Conservation (phyloP, 1,140 invertebrate species). For the Archivesica marissinica region DNA sequence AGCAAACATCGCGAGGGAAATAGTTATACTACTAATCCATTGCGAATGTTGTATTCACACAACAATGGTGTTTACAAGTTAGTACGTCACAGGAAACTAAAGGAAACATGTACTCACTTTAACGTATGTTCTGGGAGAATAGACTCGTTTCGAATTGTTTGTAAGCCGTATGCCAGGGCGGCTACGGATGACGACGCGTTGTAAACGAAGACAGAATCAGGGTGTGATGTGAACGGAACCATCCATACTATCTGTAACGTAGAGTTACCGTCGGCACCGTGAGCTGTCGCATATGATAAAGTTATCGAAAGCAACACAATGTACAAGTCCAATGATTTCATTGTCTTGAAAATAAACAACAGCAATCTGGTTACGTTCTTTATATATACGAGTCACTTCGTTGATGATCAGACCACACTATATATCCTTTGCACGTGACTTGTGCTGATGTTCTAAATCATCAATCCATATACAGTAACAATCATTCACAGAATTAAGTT, state of each 20-base stretch:
- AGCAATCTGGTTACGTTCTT: too few species aligned
- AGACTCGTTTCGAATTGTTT: background rate
- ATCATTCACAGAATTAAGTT: too few species aligned
- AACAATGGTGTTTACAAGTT: background rate
- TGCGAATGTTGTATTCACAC: background rate
- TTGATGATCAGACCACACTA: too few species aligned
- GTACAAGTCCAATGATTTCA: too few species aligned
- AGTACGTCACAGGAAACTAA: background rate
- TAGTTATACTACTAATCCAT: background rate
- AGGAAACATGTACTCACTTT: constrained; percentile 17
- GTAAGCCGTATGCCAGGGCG: constrained; percentile 10
- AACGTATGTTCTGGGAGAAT: constrained; percentile 22
- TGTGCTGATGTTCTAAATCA: too few species aligned
- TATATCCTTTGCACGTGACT: too few species aligned
- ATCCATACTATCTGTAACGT: constrained; percentile 36
- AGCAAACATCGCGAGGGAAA: background rate
- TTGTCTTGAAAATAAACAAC: too few species aligned
- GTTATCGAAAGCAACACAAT: too few species aligned
- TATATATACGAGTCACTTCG: too few species aligned
- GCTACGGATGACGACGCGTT: constrained; percentile 32
- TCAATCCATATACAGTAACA: too few species aligned
- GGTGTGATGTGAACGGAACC: constrained; percentile 22
- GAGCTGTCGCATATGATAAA: too few species aligned
- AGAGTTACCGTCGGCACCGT: background rate
- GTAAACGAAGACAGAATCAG: background rate